Base-by-base conservation (phyloP, 1,140 invertebrate species). In the Nautilus pompilius region DNA sequence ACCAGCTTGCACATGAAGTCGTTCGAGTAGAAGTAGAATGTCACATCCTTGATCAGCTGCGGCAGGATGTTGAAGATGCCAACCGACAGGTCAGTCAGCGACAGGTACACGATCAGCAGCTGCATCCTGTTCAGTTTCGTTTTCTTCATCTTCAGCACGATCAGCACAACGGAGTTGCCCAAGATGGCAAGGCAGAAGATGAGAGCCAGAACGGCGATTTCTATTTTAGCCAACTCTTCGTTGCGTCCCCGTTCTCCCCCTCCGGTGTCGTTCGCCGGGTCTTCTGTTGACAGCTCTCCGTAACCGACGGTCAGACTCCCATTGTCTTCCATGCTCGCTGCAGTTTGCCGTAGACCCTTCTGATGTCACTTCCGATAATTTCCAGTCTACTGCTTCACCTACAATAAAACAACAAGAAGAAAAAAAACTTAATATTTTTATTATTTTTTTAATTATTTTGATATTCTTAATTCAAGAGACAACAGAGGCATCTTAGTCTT, bases 31-130 rank as follows among this genome's bases (percentile, higher is more conserved):
- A 90, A 90, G 60, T 87, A 73, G 59, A 75, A 84, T 4, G 84
- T 88, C 26, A 87, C 83, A 36, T 90, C 87, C 89, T 89, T 90
- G 5, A 83, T 84, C 2, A 90, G 71, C 78, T 90, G 89, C 0
- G 90, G 88, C 15, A 90, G 76, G 4, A 90, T 87, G 69, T 88
- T 87, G 46, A 90, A 83, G 63, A 90, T 83, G 2, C 87, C 89
- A 0, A 88, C 89, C 56, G 89, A 80, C 26, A 90, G 77, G 77
- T 91, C 90, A 0, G 89, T 88, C 20, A 90, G 81, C 63, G 87
- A 88, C 20, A 91, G 79, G 73, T 90, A 88, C 51, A 89, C 79
- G 26, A 90, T 88, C 73, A 90, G 89, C 76, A 89, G 87, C 74
- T 89, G 88, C 86, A 90, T 90, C 53, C 89, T 81, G 17, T 59